Percentiles rank a stretch among this genome's conserved stretches.
Evolutionary conservation across 2,113 vertebrate genomes (phyloP).

Genomic region (Pelodiscus sinensis): DNA sequence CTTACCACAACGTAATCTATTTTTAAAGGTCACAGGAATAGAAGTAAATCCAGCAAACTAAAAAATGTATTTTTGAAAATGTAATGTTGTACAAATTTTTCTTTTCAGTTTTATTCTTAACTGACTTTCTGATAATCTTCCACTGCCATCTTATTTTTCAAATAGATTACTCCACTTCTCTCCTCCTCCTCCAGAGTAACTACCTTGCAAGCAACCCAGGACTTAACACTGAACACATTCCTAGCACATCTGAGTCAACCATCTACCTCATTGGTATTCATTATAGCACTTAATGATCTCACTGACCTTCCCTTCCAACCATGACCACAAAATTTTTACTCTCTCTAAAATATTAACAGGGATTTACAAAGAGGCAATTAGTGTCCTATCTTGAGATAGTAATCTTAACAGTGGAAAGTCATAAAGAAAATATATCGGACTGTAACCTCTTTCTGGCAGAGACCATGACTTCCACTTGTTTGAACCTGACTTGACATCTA

Average conservation of each 20-base stretch:
- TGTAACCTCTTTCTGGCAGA: background rate
- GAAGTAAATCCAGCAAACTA: background rate
- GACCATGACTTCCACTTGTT: background rate
- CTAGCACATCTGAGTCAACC: background rate
- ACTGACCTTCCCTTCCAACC: background rate
- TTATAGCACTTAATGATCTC: rapidly evolving
- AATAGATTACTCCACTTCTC: background rate
- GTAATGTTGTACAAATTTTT: background rate
- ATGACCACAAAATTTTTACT: background rate
- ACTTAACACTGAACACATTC: background rate
- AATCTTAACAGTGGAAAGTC: background rate
- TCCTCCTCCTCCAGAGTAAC: background rate
- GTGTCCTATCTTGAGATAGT: background rate
- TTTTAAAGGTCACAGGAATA: constrained; percentile 18
- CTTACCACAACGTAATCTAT: constrained; percentile 17
- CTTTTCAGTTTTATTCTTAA: background rate
- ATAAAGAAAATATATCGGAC: background rate
- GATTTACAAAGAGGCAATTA: background rate
- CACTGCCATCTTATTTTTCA: background rate
- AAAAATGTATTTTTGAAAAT: constrained; percentile 32
- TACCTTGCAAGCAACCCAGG: background rate
- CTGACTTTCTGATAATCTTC: background rate
- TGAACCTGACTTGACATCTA: background rate
- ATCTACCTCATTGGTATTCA: background rate
- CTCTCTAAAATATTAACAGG: background rate